Conservation (phyloP, 2,797 vertebrate species). For the Heteromormyrus szaboi region DNA sequence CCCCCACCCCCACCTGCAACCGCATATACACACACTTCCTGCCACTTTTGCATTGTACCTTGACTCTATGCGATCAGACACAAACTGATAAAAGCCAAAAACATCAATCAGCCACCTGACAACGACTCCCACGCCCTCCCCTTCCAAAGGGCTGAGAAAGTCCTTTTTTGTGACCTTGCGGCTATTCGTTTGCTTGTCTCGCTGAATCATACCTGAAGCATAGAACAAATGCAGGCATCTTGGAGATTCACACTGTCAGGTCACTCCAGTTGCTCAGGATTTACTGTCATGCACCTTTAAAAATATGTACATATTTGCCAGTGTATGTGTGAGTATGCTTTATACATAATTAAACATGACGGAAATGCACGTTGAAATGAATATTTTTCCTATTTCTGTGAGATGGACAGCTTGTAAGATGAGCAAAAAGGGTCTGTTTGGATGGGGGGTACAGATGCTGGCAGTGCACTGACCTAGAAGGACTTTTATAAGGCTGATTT, state of each 20-base stretch:
- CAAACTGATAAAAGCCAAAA: conserved; percentile 13
- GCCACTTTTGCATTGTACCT: neutral
- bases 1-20: neutral
- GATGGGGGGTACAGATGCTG: neutral
- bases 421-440: neutral
- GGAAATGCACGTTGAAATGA: conserved; percentile 8
- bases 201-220: conserved; percentile 5
- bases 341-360: conserved; percentile 10
- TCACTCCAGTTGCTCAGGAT: neutral
- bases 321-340: neutral
- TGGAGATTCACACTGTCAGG: neutral
- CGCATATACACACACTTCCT: neutral
- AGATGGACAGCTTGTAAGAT: neutral
- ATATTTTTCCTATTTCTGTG: neutral
- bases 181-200: neutral
- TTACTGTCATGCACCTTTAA: neutral
- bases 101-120: conserved; percentile 16
- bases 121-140: neutral
- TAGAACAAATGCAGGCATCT: neutral
- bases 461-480: neutral
- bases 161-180: conserved; percentile 10
- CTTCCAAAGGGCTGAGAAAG: neutral
- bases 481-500: neutral
- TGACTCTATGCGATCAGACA: conserved; percentile 3
- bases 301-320: conserved; percentile 7